Base-by-base conservation (phyloP, 2,888 invertebrate genomes). In the Falcaria lacertinaria region DNA sequence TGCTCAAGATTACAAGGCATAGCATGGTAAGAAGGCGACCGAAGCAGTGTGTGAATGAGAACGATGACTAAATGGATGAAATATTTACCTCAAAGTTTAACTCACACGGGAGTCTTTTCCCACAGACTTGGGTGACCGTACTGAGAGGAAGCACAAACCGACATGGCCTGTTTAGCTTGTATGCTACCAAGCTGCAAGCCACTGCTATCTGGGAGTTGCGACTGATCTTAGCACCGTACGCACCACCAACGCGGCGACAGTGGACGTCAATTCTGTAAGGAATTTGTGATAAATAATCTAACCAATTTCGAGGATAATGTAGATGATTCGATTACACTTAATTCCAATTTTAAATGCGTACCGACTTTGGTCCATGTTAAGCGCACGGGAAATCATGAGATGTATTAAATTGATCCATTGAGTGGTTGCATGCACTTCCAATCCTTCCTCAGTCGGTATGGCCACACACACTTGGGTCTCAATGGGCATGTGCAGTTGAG, bases 221-320 rank as follows among this genome's bases (percentile, higher is more conserved):
- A 1, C 91, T 83, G 47, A 94, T 90, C 74, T 96, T 96, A 0
- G 89, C 85, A 0, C 96, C 96, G 62, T 92, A 96, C 1, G 48
- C 60, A 0, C 67, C 73, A 0, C 74, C 74, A 1, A 70, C 15
- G 2, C 71, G 68, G 14, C 59, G 57, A 0, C 64, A 55, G 15
- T 80, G 72, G 0, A 95, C 74, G 49, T 94, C 93, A n/a, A 95
- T 90, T 44, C 94, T 93, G 58, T 19, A 66, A 19, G 6, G 19
- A 3, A 1, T 6, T 19, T 6, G 19, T 19, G 19, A 19, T 19
- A 6, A 19, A 4, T 19, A 19, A 19, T 4, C 6, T 3, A 4
- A 19, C 3, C 3, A 19, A 19, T 3, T 19, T 19, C 6, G 19
- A 19, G 19, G 1, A 19, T 4, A 19, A 19, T n/a, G n/a, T n/a